Percentiles rank a stretch among this genome's conserved stretches.
Conservation (phyloP, 2,113 vertebrate species). For the Oryzias melastigma region DNA sequence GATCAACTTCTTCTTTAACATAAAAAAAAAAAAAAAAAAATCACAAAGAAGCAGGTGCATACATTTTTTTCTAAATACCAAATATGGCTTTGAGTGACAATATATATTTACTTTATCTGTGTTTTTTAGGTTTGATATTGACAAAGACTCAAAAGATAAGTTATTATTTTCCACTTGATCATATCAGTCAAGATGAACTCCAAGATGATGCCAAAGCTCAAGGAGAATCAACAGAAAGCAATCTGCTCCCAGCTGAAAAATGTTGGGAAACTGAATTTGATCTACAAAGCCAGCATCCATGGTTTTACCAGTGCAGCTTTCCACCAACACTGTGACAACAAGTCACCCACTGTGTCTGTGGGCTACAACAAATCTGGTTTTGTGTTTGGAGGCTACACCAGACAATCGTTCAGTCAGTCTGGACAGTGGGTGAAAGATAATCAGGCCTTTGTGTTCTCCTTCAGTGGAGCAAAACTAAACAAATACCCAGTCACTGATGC, state of each 20-base stretch:
- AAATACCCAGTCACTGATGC: conserved; percentile 2
- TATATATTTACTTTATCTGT: no score
- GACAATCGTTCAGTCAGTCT: conserved; percentile 37
- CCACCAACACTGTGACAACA: conserved; percentile 59
- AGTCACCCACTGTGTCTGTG: conserved; percentile 63
- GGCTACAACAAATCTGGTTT: conserved; percentile 63
- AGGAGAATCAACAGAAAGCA: conserved; percentile 30
- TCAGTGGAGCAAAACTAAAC: conserved; percentile 19
- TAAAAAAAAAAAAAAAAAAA: no score
- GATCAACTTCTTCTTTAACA: no score
- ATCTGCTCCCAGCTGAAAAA: conserved; percentile 39
- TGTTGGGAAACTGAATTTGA: conserved; percentile 40
- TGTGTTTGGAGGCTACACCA: conserved; percentile 69
- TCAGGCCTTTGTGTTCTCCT: conserved; percentile 68
- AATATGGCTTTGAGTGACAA: no score
- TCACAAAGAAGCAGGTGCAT: no score
- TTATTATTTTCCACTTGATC: not conserved
- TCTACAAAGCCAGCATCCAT: conserved; percentile 67
- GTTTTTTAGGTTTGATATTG: no score
- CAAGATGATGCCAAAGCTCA: conserved; percentile 6
- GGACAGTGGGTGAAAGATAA: conserved; percentile 36
- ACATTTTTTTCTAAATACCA: no score
- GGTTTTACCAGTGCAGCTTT: conserved; percentile 46
- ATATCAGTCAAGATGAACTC: not conserved
- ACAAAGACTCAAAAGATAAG: no score